A percentile compares a stretch with the other conserved stretches of the same genome.
Conservation (phyloP, 2,797 vertebrate genomes). For the Girardinus metallicus region DNA sequence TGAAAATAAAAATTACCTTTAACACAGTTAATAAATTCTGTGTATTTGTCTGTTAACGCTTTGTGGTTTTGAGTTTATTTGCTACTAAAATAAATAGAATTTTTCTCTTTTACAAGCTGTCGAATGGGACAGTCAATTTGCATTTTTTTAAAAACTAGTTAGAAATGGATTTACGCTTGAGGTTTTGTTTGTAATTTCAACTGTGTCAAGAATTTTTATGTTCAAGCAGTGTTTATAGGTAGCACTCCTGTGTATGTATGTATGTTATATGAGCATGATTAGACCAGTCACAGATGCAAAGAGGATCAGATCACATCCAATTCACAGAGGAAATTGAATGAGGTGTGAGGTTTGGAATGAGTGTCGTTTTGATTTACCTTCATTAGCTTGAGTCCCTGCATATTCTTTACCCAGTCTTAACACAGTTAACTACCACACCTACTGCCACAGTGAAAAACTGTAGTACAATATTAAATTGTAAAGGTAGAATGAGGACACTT, state of each 20-base stretch:
- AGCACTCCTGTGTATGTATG: slow-evolving; percentile 14
- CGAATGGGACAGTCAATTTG: background rate
- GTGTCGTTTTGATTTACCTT: slow-evolving; percentile 75
- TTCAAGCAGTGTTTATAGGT: slow-evolving; percentile 1
- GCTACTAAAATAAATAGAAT: background rate
- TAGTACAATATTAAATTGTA: slow-evolving; percentile 34
- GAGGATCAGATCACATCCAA: slow-evolving; percentile 61
- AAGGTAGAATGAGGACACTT: background rate
- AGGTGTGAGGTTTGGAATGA: slow-evolving; percentile 61
- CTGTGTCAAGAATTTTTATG: background rate
- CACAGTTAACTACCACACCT: slow-evolving; percentile 62
- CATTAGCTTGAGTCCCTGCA: slow-evolving; percentile 68
- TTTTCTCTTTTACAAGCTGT: background rate
- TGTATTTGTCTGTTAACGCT: background rate
- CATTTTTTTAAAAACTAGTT: background rate
- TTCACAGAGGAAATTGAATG: slow-evolving; percentile 51
- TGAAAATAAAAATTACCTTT: background rate
- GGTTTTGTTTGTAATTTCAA: background rate
- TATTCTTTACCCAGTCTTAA: slow-evolving; percentile 52
- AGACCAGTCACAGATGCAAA: slow-evolving; percentile 54
- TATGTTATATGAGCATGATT: slow-evolving; percentile 2
- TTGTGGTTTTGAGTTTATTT: background rate
- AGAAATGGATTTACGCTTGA: background rate
- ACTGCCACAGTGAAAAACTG: slow-evolving; percentile 61
- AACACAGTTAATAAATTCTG: background rate